Conservation (phyloP, 2,797 vertebrate genomes). For the Leucoraja ocellata region DNA sequence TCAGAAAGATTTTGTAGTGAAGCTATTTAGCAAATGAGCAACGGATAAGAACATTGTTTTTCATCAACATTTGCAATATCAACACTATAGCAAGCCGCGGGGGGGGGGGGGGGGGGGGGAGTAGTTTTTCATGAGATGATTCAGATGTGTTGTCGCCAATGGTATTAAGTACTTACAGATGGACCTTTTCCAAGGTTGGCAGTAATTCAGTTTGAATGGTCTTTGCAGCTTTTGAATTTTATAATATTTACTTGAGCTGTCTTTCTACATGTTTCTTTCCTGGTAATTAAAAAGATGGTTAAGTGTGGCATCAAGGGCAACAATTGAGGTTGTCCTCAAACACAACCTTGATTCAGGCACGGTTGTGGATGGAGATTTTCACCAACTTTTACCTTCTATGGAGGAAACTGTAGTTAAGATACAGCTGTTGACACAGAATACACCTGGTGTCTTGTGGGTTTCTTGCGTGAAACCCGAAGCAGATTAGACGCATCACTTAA, state of each 20-base stretch:
- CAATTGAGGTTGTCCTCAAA: neutral
- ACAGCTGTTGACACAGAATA: neutral
- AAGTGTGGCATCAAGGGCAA: neutral
- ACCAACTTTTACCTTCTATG: neutral
- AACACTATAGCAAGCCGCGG: neutral
- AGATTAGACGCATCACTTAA: neutral
- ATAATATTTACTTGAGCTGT: constrained; percentile 5
- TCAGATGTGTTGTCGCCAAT: neutral
- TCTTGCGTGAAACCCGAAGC: neutral
- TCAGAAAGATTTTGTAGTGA: neutral
- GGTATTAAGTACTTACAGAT: neutral
- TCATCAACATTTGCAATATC: neutral
- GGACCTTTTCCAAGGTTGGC: neutral
- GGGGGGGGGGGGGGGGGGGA: no score
- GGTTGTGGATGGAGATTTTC: neutral
- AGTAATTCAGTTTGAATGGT: neutral
- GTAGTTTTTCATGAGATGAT: neutral
- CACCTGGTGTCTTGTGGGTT: neutral
- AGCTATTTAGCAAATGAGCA: neutral
- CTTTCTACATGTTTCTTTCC: neutral
- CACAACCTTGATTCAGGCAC: neutral
- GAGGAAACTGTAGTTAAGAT: neutral
- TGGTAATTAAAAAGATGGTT: constrained; percentile 3
- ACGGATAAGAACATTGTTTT: neutral
- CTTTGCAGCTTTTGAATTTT: constrained; percentile 1